Conservation (phyloP, 2,888 invertebrate genomes). For the Coleophora flavipennella region DNA sequence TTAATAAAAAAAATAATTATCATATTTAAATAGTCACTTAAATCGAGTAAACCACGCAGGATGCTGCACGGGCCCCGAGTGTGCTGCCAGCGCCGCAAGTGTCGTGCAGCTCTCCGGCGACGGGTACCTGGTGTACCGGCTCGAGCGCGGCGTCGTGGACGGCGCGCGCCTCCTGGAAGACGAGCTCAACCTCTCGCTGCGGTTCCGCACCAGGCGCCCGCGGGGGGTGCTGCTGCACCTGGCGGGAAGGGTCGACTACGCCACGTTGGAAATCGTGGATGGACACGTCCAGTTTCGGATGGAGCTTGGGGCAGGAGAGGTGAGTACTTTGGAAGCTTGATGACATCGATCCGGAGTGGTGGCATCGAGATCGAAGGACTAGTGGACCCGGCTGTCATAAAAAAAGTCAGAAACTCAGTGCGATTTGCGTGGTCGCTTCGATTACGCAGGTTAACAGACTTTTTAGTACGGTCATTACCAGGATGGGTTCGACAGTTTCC, state of each 20-base stretch:
- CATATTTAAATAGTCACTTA: too few relatives aligned
- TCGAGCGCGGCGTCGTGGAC: conserved; percentile 75
- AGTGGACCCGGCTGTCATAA: too few relatives aligned
- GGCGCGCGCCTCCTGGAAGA: conserved; percentile 84
- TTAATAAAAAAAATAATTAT: too few relatives aligned
- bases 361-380: too few relatives aligned
- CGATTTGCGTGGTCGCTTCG: too few relatives aligned
- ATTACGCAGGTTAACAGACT: too few relatives aligned
- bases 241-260: conserved; percentile 90
- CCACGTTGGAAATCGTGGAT: conserved; percentile 86
- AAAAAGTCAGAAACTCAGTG: too few relatives aligned
- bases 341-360: too few relatives aligned
- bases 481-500: too few relatives aligned
- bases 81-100: conserved; percentile 31
- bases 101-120: conserved; percentile 77
- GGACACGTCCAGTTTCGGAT: conserved; percentile 92
- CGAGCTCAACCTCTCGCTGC: conserved; percentile 82
- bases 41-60: too few relatives aligned
- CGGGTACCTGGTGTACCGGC: conserved; percentile 80
- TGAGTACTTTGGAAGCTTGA: too few relatives aligned
- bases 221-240: conserved; percentile 90
- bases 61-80: conserved; percentile 1
- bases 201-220: conserved; percentile 84
- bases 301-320: conserved; percentile 92
- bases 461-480: too few relatives aligned